These are phyloP conservation scores for Oreochromis grahami DNA, from an alignment of 2,797 vertebrate genomes.

Conservation along the genomic window DNA sequence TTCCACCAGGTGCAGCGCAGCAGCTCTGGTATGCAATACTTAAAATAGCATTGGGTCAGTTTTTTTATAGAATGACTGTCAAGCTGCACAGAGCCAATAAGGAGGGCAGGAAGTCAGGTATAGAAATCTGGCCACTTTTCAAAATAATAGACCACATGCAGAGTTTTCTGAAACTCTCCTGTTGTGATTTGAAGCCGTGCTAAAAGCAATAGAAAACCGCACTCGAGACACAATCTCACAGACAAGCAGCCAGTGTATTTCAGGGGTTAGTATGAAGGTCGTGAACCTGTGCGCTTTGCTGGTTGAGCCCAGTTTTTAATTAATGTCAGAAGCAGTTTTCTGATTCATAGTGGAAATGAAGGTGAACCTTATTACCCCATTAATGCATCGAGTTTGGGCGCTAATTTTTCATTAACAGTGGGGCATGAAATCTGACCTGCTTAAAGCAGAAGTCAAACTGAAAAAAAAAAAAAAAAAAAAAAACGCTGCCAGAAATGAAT, in stretches of 20 bases:
- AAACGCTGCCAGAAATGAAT: background rate
- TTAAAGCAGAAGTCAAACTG: background rate
- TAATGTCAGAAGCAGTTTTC: background rate
- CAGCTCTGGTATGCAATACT: background rate
- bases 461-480: background rate
- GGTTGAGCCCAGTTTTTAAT: background rate
- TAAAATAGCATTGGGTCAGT: background rate
- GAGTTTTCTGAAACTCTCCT: background rate
- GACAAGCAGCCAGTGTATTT: background rate
- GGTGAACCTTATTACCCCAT: background rate
- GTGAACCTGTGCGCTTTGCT: background rate
- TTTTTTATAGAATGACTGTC: background rate
- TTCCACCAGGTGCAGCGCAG: background rate
- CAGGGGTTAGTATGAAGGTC: background rate
- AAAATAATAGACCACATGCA: background rate
- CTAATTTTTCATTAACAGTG: background rate
- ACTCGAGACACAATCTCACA: background rate
- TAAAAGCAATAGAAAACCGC: background rate
- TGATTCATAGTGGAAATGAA: background rate
- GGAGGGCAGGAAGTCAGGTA: background rate
- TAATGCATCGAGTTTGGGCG: background rate
- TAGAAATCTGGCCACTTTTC: background rate
- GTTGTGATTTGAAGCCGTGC: background rate
- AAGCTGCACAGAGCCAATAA: background rate
- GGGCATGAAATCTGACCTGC: background rate